Conservation (phyloP, 2,888 invertebrate species). For the Augochlorella aurata region DNA sequence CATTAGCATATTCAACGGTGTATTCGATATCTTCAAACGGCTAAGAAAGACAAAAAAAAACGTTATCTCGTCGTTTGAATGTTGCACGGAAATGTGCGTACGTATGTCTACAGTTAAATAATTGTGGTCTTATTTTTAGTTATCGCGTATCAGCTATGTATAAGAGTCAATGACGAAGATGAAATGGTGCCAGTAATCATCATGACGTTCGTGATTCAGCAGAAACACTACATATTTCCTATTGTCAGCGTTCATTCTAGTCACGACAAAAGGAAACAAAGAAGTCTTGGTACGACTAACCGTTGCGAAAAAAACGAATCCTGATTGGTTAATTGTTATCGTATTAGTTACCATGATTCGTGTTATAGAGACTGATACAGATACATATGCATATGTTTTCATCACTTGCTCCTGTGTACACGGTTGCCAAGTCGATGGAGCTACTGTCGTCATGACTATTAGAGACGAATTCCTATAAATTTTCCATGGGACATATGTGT, state of each 20-base stretch:
- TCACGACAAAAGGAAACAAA: background rate
- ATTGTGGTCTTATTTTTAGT: slow-evolving; percentile 12
- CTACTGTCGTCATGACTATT: slow-evolving; percentile 21
- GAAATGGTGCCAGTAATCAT: slow-evolving; percentile 15
- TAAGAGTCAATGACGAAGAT: background rate
- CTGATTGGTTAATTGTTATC: slow-evolving; percentile 15
- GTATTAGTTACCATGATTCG: background rate
- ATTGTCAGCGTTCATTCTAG: background rate
- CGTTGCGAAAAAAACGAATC: background rate
- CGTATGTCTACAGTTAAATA: background rate
- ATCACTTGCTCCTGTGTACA: background rate
- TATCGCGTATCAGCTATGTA: background rate
- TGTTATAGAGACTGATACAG: background rate
- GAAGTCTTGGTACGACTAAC: no score
- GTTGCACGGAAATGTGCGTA: background rate
- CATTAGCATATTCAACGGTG: no score
- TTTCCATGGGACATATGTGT: background rate
- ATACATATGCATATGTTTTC: background rate
- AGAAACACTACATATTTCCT: background rate
- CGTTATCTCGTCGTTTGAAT: background rate
- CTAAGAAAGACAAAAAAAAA: background rate
- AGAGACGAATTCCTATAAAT: slow-evolving; percentile 15
- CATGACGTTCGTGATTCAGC: slow-evolving; percentile 28
- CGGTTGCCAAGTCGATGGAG: slow-evolving; percentile 14
- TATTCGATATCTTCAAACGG: background rate